Base-by-base conservation (phyloP, 2,113 vertebrate species). In the Sprattus sprattus region DNA sequence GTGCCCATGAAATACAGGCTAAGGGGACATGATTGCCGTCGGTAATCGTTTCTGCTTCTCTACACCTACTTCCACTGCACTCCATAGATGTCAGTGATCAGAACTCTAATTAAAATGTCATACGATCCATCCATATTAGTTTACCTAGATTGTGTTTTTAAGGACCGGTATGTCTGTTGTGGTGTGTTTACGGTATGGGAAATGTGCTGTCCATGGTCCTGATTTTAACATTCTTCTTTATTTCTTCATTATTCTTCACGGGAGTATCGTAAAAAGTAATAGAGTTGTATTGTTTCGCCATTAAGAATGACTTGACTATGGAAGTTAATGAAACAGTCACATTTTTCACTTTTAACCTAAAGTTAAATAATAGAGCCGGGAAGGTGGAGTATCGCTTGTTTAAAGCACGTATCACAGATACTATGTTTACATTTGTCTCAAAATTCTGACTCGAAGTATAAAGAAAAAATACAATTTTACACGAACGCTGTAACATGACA, bases 171-270 rank as follows among this genome's bases (percentile, higher is more conserved):
- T 64, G 20, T 64, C 20, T 25, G 15, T 25, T 20, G 6, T 22
- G 18, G n/a, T 22, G 22, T 64, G 6, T 32, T 32, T 32, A 67
- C 64, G 32, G 8, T 67, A 22, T 67, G 60, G 4, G 64, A 25
- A 3, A 28, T 45, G 7, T 75, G 85, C 67, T 86, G 82, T 86
- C 82, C 82, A 28, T 83, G 85, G 82, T 83, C 7, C 60, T 82
- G 45, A 75, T 32, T 71, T 60, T 6, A 60, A 13, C 25, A 71
- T 13, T 64, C 2, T 71, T 28, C 8, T 1, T 28, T 64, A n/a
- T 71, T 28, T n/a, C n/a, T n/a, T n/a, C n/a, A n/a, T n/a, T 64
- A n/a, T 71, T 28, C 8, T 1, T 28, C 15, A 2, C 39, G 52
- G 4, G 13, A 9, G 10, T 52, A 47, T 6, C 46, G 46, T 52